A percentile compares a stretch with the other conserved stretches of the same genome.
phyloP scores from a whole-genome alignment of 2,113 vertebrate species.

The Genyomyrus donnyi region DNA sequence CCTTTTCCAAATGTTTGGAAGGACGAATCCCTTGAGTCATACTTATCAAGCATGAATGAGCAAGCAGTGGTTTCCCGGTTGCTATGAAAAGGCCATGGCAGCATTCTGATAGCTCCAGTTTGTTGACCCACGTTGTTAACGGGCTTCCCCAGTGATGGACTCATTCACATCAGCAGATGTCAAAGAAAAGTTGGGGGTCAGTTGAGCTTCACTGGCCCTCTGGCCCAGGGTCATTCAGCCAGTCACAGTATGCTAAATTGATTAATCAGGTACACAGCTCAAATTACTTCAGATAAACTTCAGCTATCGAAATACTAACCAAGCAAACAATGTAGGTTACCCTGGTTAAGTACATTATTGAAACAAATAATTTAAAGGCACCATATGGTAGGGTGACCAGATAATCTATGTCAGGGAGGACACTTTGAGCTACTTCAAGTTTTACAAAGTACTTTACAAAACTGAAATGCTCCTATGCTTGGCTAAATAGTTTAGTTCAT shows the following conservation, averaged over 20 bases:
- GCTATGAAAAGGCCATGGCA: not conserved
- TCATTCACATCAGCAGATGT: not conserved
- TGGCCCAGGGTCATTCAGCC: not conserved
- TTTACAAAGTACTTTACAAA: not conserved
- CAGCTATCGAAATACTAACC: not conserved
- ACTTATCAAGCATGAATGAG: not conserved
- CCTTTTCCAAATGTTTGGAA: not conserved
- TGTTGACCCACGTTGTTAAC: not conserved
- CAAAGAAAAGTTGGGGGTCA: not conserved
- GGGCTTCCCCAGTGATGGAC: not conserved
- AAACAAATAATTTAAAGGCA: not conserved
- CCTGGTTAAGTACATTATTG: not conserved
- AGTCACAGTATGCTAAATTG: not conserved
- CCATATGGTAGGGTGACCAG: not conserved
- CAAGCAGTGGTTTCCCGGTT: not conserved
- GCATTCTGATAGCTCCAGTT: not conserved
- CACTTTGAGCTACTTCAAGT: not conserved
- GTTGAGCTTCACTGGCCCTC: not conserved
- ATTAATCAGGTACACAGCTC: not conserved
- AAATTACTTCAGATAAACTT: not conserved
- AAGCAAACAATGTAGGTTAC: not conserved
- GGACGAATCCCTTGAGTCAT: not conserved
- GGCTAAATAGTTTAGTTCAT: not conserved
- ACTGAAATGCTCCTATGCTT: not conserved
- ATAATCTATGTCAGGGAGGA: not conserved